Base-by-base conservation (phyloP, 2,797 vertebrate species). In the Nothura maculosa region DNA sequence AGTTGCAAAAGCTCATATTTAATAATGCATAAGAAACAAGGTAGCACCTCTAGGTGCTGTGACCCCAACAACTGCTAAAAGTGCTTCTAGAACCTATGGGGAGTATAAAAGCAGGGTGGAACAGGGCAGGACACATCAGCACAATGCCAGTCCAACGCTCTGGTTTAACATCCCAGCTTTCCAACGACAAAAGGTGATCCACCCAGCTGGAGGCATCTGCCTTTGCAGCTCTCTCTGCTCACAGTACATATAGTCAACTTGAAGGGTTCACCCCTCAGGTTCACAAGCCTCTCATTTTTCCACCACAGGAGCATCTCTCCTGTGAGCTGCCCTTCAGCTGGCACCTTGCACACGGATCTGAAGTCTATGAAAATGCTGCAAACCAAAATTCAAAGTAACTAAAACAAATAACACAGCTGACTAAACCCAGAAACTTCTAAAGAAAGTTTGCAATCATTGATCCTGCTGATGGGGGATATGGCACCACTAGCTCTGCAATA, bases 281-380 rank as follows among this genome's bases (percentile, higher is more conserved):
- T 45, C 9, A 12, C 28, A 50, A 85, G 28, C 10, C 13, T 70
- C 21, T 38, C 20, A n/a, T 10, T 55, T 57, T 25, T n/a, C 30
- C 22, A 30, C 10, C 6, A 8, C 47, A 47, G 27, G 6, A 5
- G 54, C 12, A 15, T 30, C 40, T 47, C 28, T 30, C 32, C 77
- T 67, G 38, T 17, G 63, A 80, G 45, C 16, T 34, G 20, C 9
- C 14, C 16, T 45, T 36, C 18, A 19, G 15, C 24, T 48, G 60
- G 58, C 12, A 42, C 12, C 15, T 69, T 70, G 64, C 30, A 45
- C n/a, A 40, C 4, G 10, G 21, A 67, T 8, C 14, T 24, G 34
- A 88, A 48, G 17, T 25, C 55, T 4, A 52, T 5, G 43, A 67
- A 63, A 61, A 8, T 12, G 28, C 0, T 48, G n/a, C 0, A 0